Base-by-base conservation (phyloP, 2,797 vertebrate species). In the Leptatherina wallacei region DNA sequence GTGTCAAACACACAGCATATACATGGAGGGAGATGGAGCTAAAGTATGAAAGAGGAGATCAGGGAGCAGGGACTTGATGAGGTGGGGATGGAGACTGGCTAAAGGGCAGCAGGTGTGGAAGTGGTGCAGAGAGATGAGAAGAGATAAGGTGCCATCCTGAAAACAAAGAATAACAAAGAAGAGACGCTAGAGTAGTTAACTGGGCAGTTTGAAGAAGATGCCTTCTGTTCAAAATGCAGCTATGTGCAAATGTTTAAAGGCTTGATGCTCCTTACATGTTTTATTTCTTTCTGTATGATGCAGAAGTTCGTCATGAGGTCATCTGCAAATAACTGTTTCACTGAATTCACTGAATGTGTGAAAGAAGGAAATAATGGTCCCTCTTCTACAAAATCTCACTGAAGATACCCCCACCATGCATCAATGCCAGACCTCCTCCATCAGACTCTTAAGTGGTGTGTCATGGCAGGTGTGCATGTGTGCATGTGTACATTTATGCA, bases 331-430 rank as follows among this genome's bases (percentile, higher is more conserved):
- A 49, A 40, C 10, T 60, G 68, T 84, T 61, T 79, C 49, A 44
- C 35, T 74, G 65, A 75, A 67, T 44, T 9, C 16, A 44, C 42
- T 68, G 51, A 63, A 52, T 44, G 52, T 65, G 44, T 64, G 58
- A 5, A 61, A 66, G 36, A 3, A 64, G 27, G 33, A 70, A 33
- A 72, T 24, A 61, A 61, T 30, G 1, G 63, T 61, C 75, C 59
- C 71, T 8, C 70, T 71, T 61, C 27, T 14, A 30, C 65, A 58
- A 59, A 72, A 83, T 86, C 88, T 75, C 77, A 82, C 79, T 81
- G 77, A 85, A 87, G 88, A 88, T 88, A 77, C 89, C 82, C 82
- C 83, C 32, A 51, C 83, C 86, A 85, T 84, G 87, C 76, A 38
- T 87, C 81, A 85, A 54, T 65, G 74, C 75, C 83, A 86, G 83